Conservation (phyloP, 2,888 invertebrate species). For the Hartigia nigra region DNA sequence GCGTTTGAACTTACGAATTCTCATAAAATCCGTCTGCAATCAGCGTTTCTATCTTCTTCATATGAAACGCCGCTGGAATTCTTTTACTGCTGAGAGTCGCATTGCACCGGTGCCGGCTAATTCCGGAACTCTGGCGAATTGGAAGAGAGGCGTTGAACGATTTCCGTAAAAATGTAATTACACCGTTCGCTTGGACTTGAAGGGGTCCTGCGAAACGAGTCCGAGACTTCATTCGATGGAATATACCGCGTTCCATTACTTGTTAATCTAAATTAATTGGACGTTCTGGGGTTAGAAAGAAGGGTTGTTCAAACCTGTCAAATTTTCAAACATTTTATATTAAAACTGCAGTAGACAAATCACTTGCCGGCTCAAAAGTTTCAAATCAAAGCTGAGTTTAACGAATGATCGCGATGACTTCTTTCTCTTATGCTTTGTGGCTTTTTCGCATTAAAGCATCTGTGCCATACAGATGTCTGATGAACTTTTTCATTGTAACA, state of each 20-base stretch:
- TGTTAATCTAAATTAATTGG: neutral
- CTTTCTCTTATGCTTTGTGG: too few relatives aligned
- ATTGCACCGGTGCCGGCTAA: neutral
- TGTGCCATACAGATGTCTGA: too few relatives aligned
- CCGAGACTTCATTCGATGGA: neutral
- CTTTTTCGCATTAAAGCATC: too few relatives aligned
- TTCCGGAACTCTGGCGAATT: constrained; percentile 4
- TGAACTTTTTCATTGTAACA: neutral
- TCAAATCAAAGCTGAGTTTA: neutral
- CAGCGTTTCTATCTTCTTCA: neutral
- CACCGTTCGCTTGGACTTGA: neutral
- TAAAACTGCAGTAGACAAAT: neutral
- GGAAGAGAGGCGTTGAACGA: neutral
- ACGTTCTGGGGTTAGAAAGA: neutral
- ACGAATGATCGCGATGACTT: neutral
- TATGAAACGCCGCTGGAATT: neutral
- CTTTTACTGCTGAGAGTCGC: neutral
- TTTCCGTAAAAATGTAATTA: constrained; percentile 8
- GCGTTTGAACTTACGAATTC: neutral
- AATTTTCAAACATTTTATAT: neutral
- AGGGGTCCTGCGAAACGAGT: neutral
- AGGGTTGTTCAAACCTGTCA: neutral
- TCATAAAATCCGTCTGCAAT: neutral
- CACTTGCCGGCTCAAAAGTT: neutral
- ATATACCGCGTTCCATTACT: neutral